Evolutionary conservation across 2,113 vertebrate genomes (phyloP).

Genomic region (Amphilophus citrinellus): DNA sequence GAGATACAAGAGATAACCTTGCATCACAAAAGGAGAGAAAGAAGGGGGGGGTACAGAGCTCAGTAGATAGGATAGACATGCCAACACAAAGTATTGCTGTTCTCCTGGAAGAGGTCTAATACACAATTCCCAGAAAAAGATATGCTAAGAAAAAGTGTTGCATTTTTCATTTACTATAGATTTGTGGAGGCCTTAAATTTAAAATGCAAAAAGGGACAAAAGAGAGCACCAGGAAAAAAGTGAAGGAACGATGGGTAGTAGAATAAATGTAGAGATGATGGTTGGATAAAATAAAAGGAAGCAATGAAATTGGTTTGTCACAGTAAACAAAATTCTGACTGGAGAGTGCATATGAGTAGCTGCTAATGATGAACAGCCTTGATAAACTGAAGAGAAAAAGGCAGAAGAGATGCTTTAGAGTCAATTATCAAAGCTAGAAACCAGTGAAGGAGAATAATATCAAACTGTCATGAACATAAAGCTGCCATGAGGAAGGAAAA

Average conservation of each 20-base stretch:
- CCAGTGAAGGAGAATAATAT: background rate
- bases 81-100: background rate
- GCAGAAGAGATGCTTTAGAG: background rate
- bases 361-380: constrained; percentile 15
- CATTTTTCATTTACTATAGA: background rate
- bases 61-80: constrained; percentile 4
- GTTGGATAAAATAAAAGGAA: constrained; percentile 15
- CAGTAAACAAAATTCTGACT: constrained; percentile 17
- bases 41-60: constrained; percentile 17
- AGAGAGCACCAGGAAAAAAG: background rate
- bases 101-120: background rate
- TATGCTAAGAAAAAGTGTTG: background rate
- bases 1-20: constrained; percentile 52
- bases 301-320: constrained; percentile 20
- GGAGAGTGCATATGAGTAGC: background rate
- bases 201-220: background rate
- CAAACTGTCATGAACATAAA: background rate
- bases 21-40: constrained; percentile 19
- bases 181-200: background rate
- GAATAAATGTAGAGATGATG: constrained; percentile 17
- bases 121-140: background rate
- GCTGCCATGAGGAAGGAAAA: background rate
- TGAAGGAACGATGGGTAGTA: background rate
- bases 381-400: constrained; percentile 22
- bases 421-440: background rate